Conservation (phyloP, 2,113 vertebrate genomes). For the Heterotis niloticus region DNA sequence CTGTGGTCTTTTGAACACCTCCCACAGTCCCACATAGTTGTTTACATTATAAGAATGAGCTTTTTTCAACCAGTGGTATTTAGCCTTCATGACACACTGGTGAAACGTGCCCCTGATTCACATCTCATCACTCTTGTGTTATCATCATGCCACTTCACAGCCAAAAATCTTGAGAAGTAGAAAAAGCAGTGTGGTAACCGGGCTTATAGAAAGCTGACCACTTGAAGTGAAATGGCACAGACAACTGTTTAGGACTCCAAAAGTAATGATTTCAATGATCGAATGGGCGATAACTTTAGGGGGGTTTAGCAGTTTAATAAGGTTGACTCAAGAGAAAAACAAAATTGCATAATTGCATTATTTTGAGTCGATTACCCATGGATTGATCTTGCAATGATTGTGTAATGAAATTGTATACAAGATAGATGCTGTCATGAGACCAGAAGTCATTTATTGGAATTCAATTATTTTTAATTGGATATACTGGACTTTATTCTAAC, state of each 20-base stretch:
- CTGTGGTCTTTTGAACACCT: too few species aligned
- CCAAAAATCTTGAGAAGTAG: too few species aligned
- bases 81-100: conserved; percentile 19
- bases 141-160: conserved; percentile 20
- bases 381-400: conserved; percentile 2
- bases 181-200: too few species aligned
- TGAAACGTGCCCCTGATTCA: conserved; percentile 25
- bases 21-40: not conserved
- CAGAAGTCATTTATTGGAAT: conserved; percentile 59
- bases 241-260: not conserved
- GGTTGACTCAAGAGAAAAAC: not conserved
- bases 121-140: conserved; percentile 37
- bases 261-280: not conserved
- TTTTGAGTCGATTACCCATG: conserved; percentile 12
- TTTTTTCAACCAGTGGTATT: not conserved
- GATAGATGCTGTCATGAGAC: conserved; percentile 48
- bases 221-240: not conserved
- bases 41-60: not conserved
- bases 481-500: conserved; percentile 57
- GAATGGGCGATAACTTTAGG: not conserved
- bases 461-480: conserved; percentile 64
- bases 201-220: not conserved
- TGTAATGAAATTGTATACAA: conserved; percentile 51
- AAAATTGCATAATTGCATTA: not conserved
- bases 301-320: not conserved